Evolutionary conservation across 2,797 vertebrate species (phyloP).

Genomic region (Limnodromus scolopaceus): DNA sequence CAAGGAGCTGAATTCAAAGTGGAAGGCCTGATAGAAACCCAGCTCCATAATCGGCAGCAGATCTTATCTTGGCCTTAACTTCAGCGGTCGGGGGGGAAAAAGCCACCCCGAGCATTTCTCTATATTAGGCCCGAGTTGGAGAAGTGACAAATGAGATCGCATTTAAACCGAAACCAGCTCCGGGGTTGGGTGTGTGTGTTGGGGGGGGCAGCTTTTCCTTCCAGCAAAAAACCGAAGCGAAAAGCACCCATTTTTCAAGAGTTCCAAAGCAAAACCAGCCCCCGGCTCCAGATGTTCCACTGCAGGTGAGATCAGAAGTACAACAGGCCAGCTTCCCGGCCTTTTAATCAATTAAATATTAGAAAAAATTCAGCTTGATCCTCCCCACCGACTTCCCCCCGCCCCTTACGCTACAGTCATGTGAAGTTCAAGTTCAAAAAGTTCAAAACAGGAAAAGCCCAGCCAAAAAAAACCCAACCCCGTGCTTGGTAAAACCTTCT

Average conservation of each 20-base stretch:
- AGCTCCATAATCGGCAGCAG: constrained; percentile 50
- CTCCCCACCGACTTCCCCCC: neutral
- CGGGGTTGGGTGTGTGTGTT: neutral
- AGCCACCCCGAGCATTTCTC: neutral
- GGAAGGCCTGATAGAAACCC: neutral
- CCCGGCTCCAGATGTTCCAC: neutral
- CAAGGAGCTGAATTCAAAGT: neutral
- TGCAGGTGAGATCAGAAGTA: neutral
- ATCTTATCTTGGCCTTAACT: neutral
- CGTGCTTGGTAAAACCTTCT: neutral
- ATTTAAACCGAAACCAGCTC: neutral
- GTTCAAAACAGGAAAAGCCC: constrained; percentile 45
- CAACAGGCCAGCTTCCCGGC: neutral
- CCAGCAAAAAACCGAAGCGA: neutral
- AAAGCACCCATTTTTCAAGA: neutral
- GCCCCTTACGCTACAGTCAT: neutral
- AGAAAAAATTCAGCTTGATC: neutral
- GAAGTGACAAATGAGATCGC: constrained; percentile 1
- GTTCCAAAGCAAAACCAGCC: constrained; percentile 13
- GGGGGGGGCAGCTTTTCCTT: neutral
- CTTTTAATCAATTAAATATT: neutral
- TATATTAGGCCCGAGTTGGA: constrained; percentile 49
- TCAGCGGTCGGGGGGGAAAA: neutral
- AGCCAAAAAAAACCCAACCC: neutral
- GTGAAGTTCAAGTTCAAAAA: constrained; percentile 38